Evolutionary conservation across 1,140 invertebrate species (phyloP).

Genomic region (Triops cancriformis): DNA sequence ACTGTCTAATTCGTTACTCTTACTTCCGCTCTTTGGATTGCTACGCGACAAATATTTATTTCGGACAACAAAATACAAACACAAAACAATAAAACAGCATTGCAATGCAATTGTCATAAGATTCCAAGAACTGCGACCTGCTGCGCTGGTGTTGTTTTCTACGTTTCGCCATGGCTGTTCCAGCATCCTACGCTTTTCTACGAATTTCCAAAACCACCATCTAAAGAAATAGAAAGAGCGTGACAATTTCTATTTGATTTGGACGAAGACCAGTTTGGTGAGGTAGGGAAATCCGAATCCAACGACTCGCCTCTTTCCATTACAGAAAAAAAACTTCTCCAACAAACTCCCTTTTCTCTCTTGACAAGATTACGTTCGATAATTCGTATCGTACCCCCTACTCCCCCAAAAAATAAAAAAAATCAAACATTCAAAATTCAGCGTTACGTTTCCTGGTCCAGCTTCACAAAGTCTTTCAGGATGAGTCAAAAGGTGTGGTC

Average conservation of each 20-base stretch:
- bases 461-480: neutral
- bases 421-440: no score
- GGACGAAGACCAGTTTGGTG: neutral
- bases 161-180: neutral
- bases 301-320: neutral
- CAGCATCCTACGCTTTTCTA: slow-evolving; percentile 1
- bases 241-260: neutral
- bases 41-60: neutral
- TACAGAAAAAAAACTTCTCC: no score
- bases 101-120: neutral
- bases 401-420: no score
- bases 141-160: neutral
- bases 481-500: neutral
- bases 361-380: no score
- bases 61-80: neutral
- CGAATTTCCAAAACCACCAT: neutral
- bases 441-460: no score
- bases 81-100: neutral
- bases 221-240: neutral
- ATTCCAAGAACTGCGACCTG: neutral
- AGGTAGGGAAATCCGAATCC: neutral
- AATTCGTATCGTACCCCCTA: no score
- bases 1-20: no score
- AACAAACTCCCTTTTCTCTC: no score
- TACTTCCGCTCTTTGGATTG: neutral